phyloP scores from a whole-genome alignment of 1,140 invertebrate species.

The Nasonia vitripennis region DNA sequence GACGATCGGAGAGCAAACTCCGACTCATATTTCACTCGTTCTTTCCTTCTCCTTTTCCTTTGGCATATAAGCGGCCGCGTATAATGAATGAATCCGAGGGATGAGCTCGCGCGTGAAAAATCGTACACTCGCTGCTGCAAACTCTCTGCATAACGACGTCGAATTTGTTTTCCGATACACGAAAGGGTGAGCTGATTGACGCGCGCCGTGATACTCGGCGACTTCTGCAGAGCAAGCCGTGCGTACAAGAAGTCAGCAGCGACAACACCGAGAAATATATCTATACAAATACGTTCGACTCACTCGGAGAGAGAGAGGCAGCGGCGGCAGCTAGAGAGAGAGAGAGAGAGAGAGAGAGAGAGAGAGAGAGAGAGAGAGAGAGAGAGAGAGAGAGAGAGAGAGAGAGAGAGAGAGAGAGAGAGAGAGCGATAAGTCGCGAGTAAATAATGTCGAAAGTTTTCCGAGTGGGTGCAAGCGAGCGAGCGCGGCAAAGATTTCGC shows the following conservation, averaged over 20 bases:
- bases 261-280: not conserved
- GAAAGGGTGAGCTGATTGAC: not conserved
- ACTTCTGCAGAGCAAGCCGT: not conserved
- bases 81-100: not conserved
- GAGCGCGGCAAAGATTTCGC: not conserved
- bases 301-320: too few relatives aligned
- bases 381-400: not conserved
- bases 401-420: not conserved
- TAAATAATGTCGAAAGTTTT: slow-evolving; percentile 37
- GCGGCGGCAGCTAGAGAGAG: too few relatives aligned
- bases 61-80: not conserved
- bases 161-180: not conserved
- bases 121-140: not conserved
- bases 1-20: not conserved
- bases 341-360: not conserved
- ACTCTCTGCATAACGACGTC: not conserved
- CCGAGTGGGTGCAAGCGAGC: not conserved
- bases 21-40: slow-evolving; percentile 2
- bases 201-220: not conserved
- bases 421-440: not conserved
- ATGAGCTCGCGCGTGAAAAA: not conserved
- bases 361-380: not conserved
- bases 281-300: too few relatives aligned
- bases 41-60: not conserved
- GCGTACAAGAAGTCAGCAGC: not conserved